Percentiles rank a stretch among this genome's conserved stretches.
phyloP scores from a whole-genome alignment of 2,888 invertebrate species.

The Cataglyphis livida region DNA sequence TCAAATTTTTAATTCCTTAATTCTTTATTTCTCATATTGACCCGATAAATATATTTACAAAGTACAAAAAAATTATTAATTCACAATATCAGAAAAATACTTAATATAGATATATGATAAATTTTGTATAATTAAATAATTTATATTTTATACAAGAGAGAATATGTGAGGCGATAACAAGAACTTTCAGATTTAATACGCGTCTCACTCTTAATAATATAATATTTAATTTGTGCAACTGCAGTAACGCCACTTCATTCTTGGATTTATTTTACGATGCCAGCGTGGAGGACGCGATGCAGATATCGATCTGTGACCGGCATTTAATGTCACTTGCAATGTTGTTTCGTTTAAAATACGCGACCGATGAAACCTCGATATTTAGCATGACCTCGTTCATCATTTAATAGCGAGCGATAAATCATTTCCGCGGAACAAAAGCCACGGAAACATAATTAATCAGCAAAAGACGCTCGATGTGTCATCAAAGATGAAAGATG shows the following conservation, averaged over 20 bases:
- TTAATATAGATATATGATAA: background rate
- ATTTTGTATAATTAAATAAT: background rate
- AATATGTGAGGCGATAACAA: background rate
- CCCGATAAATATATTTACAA: background rate
- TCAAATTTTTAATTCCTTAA: background rate
- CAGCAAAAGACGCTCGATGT: constrained; percentile 38
- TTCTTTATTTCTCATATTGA: background rate
- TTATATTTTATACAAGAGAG: background rate
- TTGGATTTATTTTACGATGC: constrained; percentile 70
- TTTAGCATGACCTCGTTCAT: constrained; percentile 44
- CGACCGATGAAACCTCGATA: constrained; percentile 61
- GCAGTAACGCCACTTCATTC: constrained; percentile 59
- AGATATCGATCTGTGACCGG: constrained; percentile 68
- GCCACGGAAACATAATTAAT: constrained; percentile 42
- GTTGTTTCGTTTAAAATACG: constrained; percentile 68
- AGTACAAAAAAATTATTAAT: background rate
- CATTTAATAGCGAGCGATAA: constrained; percentile 43
- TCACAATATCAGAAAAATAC: background rate
- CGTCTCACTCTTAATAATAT: constrained; percentile 23
- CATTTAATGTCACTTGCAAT: constrained; percentile 72
- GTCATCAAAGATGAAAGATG: constrained; percentile 37
- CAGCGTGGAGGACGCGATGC: constrained; percentile 57
- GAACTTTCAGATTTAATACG: background rate
- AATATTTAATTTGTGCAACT: constrained; percentile 24
- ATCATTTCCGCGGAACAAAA: constrained; percentile 38